Conservation (phyloP, 2,888 invertebrate species). For the Chrysolina haemoptera region DNA sequence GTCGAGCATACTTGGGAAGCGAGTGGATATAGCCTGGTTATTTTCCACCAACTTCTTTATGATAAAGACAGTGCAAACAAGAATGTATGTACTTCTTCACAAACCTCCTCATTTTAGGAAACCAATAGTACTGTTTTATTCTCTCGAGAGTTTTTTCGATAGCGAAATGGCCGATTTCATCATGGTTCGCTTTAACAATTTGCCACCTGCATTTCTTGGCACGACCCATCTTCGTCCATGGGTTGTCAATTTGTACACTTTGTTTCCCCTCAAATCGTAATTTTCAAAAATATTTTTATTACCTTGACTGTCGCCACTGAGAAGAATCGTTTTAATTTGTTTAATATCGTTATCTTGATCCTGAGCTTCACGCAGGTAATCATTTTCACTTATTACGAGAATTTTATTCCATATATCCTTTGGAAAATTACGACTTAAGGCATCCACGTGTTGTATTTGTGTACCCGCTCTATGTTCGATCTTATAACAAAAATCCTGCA, state of each 20-base stretch:
- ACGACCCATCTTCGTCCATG: constrained; percentile 43
- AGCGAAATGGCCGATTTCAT: constrained; percentile 44
- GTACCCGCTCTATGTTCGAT: constrained; percentile 41
- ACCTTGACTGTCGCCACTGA: constrained; percentile 38
- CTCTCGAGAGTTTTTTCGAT: constrained; percentile 32
- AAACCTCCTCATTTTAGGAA: constrained; percentile 39
- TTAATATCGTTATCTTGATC: constrained; percentile 36
- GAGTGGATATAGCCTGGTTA: constrained; percentile 24
- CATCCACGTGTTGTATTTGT: constrained; percentile 61
- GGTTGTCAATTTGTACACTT: constrained; percentile 40
- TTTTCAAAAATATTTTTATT: constrained; percentile 45
- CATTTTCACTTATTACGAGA: constrained; percentile 37
- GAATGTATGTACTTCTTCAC: constrained; percentile 34
- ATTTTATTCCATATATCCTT: constrained; percentile 14
- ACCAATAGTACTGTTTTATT: constrained; percentile 35
- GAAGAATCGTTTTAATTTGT: constrained; percentile 44
- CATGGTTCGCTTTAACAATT: constrained; percentile 49
- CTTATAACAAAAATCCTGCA: constrained; percentile 46
- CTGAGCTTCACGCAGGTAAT: constrained; percentile 47
- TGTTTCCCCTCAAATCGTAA: constrained; percentile 41
- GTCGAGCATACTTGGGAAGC: constrained; percentile 19
- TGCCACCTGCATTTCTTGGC: constrained; percentile 54
- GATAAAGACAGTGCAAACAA: constrained; percentile 36
- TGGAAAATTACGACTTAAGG: constrained; percentile 53
- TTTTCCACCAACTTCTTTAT: constrained; percentile 17